Base-by-base conservation (phyloP, 2,888 invertebrate genomes). In the Cryptophagus acutangulus region DNA sequence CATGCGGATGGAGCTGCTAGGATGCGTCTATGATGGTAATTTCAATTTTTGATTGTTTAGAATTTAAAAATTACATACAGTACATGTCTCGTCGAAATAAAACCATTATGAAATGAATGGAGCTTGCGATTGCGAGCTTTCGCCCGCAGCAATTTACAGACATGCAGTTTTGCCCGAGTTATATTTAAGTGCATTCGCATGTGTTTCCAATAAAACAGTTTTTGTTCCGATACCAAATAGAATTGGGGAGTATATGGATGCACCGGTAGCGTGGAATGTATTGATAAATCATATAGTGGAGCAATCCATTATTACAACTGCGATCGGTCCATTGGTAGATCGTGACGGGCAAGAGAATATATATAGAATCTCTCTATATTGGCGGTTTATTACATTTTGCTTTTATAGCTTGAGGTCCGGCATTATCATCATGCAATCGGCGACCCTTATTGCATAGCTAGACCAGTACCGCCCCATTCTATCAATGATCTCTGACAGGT, bases 1-100 rank as follows among this genome's bases (percentile, higher is more conserved):
- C 65, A 74, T 87, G 58, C 71, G 87, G 37, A 75, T 86, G 45
- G 87, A 87, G 64, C 67, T 87, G 35, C 77, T 79, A 52, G 87
- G 87, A 31, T 87, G 87, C 66, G 69, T 70, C 17, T 81, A 81
- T 63, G 73, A 74, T 60, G 81, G 84, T 84, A 66, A 75, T 73
- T 65, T n/a, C 30, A n/a, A n/a, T n/a, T n/a, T n/a, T n/a, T n/a
- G n/a, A n/a, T 20, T 6, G 24, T 6, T 20, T 20, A n/a, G n/a
- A 20, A 20, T 20, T 20, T 20, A 20, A 20, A 20, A 20, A 20
- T 6, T 20, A 20, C 24, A n/a, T n/a, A n/a, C n/a, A n/a, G n/a
- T n/a, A n/a, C n/a, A n/a, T n/a, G n/a, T n/a, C n/a, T n/a, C n/a
- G n/a, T n/a, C 12, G 14, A 2, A 28, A 40, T 34, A 37, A 40